Evolutionary conservation across 2,113 vertebrate species (phyloP).

Genomic region (Semicossyphus pulcher): DNA sequence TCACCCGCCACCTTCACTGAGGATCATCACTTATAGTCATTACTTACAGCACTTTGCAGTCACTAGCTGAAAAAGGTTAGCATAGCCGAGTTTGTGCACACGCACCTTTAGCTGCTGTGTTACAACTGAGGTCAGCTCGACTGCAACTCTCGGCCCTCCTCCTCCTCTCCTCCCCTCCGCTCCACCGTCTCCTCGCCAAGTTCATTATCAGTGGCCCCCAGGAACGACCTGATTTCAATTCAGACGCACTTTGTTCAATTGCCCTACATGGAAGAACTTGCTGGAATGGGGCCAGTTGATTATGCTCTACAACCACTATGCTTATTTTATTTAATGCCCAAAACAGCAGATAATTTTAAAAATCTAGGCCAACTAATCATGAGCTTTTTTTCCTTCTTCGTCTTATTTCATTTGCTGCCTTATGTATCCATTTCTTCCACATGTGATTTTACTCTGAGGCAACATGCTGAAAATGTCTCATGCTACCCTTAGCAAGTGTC

Average conservation of each 20-base stretch:
- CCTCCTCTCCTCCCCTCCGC: slow-evolving; percentile 37
- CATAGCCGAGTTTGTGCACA: slow-evolving; percentile 61
- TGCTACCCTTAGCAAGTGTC: slow-evolving; percentile 30
- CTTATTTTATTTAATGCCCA: slow-evolving; percentile 79
- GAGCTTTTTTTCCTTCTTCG: slow-evolving; percentile 19
- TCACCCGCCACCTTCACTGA: slow-evolving; percentile 53
- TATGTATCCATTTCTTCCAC: slow-evolving; percentile 36
- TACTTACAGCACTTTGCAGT: slow-evolving; percentile 74
- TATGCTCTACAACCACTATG: slow-evolving; percentile 68
- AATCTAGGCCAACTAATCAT: slow-evolving; percentile 75
- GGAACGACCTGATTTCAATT: slow-evolving; percentile 84
- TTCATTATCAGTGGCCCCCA: slow-evolving; percentile 81
- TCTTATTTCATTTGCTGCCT: slow-evolving; percentile 36
- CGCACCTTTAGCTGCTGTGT: slow-evolving; percentile 44
- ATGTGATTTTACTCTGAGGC: slow-evolving; percentile 18
- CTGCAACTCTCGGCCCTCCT: slow-evolving; percentile 55
- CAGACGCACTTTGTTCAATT: slow-evolving; percentile 81
- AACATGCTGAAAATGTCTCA: slow-evolving; percentile 34
- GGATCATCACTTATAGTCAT: slow-evolving; percentile 74
- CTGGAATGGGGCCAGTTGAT: slow-evolving; percentile 78
- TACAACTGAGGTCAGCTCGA: slow-evolving; percentile 68
- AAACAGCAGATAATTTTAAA: slow-evolving; percentile 76
- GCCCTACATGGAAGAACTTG: slow-evolving; percentile 75
- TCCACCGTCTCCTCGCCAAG: slow-evolving; percentile 60
- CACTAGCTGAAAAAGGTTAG: slow-evolving; percentile 60